These are phyloP conservation scores for Drosophila sechellia DNA, from an alignment of 1,140 invertebrate species.

Conservation along the genomic window DNA sequence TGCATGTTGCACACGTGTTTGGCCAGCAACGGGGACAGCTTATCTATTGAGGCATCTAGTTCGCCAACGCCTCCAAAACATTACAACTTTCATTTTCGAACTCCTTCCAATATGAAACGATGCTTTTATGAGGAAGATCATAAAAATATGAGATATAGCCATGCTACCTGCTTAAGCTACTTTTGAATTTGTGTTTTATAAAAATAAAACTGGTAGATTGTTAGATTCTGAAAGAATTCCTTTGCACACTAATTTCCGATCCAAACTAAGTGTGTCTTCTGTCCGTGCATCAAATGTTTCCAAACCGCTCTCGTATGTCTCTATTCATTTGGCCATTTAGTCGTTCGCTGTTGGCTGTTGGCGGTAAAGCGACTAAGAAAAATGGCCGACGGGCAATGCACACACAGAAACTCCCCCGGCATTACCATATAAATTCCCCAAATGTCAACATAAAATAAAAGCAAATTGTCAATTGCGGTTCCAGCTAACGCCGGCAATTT, in stretches of 20 bases:
- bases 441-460: conserved; percentile 77
- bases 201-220: too few relatives aligned
- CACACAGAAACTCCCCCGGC: conserved; percentile 16
- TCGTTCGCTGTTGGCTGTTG: not conserved
- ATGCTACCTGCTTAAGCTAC: too few relatives aligned
- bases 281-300: not conserved
- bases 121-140: not conserved
- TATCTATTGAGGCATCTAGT: conserved; percentile 80
- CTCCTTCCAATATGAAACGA: not conserved
- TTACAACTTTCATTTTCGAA: conserved; percentile 70
- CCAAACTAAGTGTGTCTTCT: not conserved
- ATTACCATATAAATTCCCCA: conserved; percentile 79
- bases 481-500: conserved; percentile 67
- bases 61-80: conserved; percentile 64
- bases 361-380: conserved; percentile 52
- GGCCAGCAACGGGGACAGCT: conserved; percentile 59
- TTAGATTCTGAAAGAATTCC: too few relatives aligned
- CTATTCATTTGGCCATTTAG: conserved; percentile 59
- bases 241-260: too few relatives aligned
- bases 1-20: conserved; percentile 49
- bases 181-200: too few relatives aligned
- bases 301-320: conserved; percentile 8
- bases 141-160: not conserved
- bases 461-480: conserved; percentile 80
- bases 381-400: conserved; percentile 39